Evolutionary conservation across 1,140 invertebrate genomes (phyloP), one percentile per base, ranked within the genome.

Genomic region (Ditylenchus dipsaci): DNA sequence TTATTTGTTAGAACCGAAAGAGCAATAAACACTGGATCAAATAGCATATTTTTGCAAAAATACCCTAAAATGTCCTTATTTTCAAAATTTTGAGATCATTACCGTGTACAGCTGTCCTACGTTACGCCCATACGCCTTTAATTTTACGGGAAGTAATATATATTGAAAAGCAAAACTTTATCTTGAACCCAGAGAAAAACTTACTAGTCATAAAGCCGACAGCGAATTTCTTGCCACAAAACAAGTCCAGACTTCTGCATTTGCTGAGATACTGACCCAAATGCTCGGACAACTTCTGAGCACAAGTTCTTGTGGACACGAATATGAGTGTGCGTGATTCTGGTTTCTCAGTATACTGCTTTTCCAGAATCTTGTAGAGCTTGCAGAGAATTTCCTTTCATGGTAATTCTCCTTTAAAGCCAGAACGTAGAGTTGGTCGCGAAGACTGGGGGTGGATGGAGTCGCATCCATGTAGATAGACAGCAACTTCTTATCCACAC

Each of bases 291-390:
- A 70, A 27, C 19, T 65, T 57, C 57, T 58, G 43, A 26, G 67
- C 67, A 21, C 43, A 70, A 43, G 42, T 57, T 45, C 76, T 59
- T 11, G 63, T 74, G 13, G 75, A 29, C 1, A 77, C 76, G 47
- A 77, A 77, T 61, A 77, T 77, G 13, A 77, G 45, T 9, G 71
- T 60, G 0, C 77, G 64, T 7, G 76, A 67, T 15, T 78, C 62
- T 21, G 57, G 53, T 1, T 79, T 43, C 5, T 45, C 23, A 11
- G 15, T 56, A 43, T 76, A 77, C 53, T 76, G 69, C 26, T 63
- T 47, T 15, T 11, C 5, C 15, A 77, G 62, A 45, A 67, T 70
- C 38, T 66, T n/a, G 29, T 70, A 49, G 8, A 70, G 49, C 56
- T 59, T 30, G 27, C 58, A 23, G 26, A 70, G 65, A 30, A 70